phyloP scores from a whole-genome alignment of 2,113 vertebrate genomes.

The Herpailurus yagouaroundi region DNA sequence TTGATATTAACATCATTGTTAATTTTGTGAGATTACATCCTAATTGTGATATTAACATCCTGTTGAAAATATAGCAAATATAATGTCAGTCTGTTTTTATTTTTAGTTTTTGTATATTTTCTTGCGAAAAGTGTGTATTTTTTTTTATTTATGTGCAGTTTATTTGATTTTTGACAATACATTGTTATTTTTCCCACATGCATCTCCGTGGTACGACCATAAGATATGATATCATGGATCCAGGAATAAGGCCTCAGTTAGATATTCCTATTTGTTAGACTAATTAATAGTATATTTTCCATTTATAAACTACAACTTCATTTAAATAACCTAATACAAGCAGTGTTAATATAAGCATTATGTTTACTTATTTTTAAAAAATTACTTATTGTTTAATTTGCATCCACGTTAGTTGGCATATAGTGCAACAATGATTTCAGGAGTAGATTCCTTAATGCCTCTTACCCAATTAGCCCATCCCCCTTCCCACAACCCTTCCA shows the following conservation, averaged over 20 bases:
- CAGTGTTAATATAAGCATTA: background rate
- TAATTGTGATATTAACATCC: background rate
- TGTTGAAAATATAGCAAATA: background rate
- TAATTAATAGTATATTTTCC: background rate
- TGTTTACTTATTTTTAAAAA: background rate
- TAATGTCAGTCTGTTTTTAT: background rate
- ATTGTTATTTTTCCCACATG: background rate
- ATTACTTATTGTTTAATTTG: too few relatives aligned
- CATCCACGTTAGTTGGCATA: too few relatives aligned
- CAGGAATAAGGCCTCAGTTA: background rate
- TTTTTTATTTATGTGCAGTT: background rate
- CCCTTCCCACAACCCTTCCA: too few relatives aligned
- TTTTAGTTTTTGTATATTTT: background rate
- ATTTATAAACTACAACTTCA: background rate
- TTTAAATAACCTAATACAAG: background rate
- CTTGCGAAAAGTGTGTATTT: too few relatives aligned
- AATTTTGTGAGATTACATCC: too few relatives aligned
- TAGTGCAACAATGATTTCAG: too few relatives aligned
- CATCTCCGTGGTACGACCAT: background rate
- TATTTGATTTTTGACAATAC: background rate
- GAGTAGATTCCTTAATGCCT: too few relatives aligned
- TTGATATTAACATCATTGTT: background rate
- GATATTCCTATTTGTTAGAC: background rate
- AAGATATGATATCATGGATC: background rate
- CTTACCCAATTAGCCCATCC: too few relatives aligned